phyloP scores from a whole-genome alignment of 2,888 invertebrate genomes.

The Drosophila lacicola region DNA sequence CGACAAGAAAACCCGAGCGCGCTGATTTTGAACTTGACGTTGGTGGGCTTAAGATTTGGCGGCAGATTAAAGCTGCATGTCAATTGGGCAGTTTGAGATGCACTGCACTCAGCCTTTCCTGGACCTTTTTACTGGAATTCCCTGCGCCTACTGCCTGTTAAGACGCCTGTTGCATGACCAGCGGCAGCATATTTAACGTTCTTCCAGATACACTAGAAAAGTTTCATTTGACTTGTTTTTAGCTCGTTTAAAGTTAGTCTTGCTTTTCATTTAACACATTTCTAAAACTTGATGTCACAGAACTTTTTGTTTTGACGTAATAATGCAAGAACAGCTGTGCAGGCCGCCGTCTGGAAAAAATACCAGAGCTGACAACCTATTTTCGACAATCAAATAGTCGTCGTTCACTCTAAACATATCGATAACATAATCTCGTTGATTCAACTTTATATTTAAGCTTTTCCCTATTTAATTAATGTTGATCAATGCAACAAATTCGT shows the following conservation, averaged over 20 bases:
- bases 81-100: constrained; percentile 46
- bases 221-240: not conserved
- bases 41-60: constrained; percentile 12
- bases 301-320: constrained; percentile 72
- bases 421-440: constrained; percentile 1
- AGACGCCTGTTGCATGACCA: constrained; percentile 37
- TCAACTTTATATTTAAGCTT: not conserved
- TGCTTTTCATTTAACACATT: constrained; percentile 38
- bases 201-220: not conserved
- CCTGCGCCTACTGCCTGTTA: constrained; percentile 18
- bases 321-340: constrained; percentile 64
- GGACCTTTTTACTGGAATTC: not conserved
- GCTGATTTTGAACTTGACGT: constrained; percentile 57
- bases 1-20: constrained; percentile 29
- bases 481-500: not conserved
- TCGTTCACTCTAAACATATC: not conserved
- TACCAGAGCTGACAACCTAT: constrained; percentile 30
- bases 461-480: not conserved
- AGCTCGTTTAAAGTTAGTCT: not conserved
- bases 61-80: constrained; percentile 29
- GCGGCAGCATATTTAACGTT: constrained; percentile 8
- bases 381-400: constrained; percentile 6
- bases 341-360: constrained; percentile 22
- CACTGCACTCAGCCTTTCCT: constrained; percentile 19
- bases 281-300: constrained; percentile 34